Evolutionary conservation across 2,888 invertebrate species (phyloP).

Genomic region (Philonicus albiceps): DNA sequence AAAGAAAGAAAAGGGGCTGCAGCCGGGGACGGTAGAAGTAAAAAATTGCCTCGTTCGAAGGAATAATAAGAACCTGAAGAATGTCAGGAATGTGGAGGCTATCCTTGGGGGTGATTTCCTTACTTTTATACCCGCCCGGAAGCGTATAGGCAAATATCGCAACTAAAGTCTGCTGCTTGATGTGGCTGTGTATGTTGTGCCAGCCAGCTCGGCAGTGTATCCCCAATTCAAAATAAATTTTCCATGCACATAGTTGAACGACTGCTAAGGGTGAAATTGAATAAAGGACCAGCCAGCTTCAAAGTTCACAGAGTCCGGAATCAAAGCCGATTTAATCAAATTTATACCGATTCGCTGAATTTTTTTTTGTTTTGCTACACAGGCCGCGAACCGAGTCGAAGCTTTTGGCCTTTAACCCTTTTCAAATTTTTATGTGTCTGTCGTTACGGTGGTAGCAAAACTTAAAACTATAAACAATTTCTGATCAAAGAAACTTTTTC

Average conservation of each 20-base stretch:
- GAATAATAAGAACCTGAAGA: slow-evolving; percentile 49
- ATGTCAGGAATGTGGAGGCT: slow-evolving; percentile 46
- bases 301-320: slow-evolving; percentile 26
- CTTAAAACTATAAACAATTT: slow-evolving; percentile 21
- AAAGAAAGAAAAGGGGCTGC: slow-evolving; percentile 38
- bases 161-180: neutral
- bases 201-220: neutral
- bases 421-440: slow-evolving; percentile 3
- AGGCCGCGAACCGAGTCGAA: neutral
- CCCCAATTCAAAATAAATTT: slow-evolving; percentile 27
- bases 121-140: slow-evolving; percentile 20
- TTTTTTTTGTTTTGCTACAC: slow-evolving; percentile 40
- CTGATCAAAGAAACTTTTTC: slow-evolving; percentile 29
- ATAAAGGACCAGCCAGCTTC: slow-evolving; percentile 30
- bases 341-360: slow-evolving; percentile 48
- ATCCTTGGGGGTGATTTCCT: slow-evolving; percentile 47
- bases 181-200: slow-evolving; percentile 3
- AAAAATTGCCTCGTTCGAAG: slow-evolving; percentile 48
- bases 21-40: slow-evolving; percentile 29
- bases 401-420: neutral
- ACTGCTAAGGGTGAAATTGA: slow-evolving; percentile 38
- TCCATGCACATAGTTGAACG: slow-evolving; percentile 38
- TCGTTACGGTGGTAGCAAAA: neutral
- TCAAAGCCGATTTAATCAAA: slow-evolving; percentile 47
- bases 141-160: slow-evolving; percentile 29